Conservation (phyloP, 2,113 vertebrate genomes). For the Lethenteron camtschaticum region DNA sequence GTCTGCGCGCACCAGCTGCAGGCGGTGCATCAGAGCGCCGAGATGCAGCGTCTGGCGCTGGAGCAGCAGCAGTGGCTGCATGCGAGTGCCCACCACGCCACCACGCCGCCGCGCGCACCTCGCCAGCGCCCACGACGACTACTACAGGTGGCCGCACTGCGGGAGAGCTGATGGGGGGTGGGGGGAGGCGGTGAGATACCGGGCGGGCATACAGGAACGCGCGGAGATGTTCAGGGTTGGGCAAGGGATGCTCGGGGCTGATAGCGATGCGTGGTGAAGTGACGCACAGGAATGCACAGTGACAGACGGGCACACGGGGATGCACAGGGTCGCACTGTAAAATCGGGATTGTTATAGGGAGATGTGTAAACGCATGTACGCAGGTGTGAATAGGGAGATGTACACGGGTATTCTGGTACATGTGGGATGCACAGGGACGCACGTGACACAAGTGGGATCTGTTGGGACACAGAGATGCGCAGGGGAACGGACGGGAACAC, state of each 20-base stretch:
- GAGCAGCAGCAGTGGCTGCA: constrained; percentile 82
- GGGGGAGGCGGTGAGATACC: accelerated
- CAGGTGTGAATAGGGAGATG: background rate
- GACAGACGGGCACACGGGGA: too few relatives aligned
- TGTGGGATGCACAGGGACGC: background rate
- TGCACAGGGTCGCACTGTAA: too few relatives aligned
- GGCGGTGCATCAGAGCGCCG: constrained; percentile 94
- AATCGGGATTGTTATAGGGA: background rate
- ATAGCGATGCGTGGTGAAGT: background rate
- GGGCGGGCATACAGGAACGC: accelerated
- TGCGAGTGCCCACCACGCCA: constrained; percentile 35
- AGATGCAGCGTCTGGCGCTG: constrained; percentile 90
- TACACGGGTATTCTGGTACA: background rate
- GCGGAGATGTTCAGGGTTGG: background rate
- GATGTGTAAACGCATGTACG: background rate
- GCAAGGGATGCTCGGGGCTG: constrained; percentile 5
- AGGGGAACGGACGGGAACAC: too few relatives aligned
- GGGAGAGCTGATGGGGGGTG: constrained; percentile 5
- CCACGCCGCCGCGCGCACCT: constrained; percentile 80
- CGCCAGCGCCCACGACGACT: constrained; percentile 82
- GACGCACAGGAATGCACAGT: background rate
- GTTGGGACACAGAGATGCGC: too few relatives aligned
- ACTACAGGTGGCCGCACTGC: constrained; percentile 49
- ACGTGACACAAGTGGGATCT: background rate
- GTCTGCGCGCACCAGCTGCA: constrained; percentile 94